phyloP scores from a whole-genome alignment of 2,797 vertebrate genomes.

The Hemibagrus guttatus region DNA sequence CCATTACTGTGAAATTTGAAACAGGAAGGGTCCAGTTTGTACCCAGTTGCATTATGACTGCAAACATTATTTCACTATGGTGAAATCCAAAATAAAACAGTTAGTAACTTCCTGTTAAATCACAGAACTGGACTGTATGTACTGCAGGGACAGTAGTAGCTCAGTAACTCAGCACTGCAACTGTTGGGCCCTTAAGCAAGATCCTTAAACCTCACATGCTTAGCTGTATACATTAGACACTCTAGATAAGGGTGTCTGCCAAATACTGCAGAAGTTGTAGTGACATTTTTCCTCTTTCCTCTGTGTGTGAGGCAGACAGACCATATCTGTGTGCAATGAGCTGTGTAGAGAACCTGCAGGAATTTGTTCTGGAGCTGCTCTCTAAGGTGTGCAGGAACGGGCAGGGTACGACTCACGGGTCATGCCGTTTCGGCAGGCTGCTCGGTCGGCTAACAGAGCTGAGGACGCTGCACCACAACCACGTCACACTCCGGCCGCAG shows the following conservation, averaged over 20 bases:
- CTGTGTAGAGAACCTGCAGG: slow-evolving; percentile 90
- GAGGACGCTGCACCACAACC: slow-evolving; percentile 91
- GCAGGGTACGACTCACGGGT: slow-evolving; percentile 69
- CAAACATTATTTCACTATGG: background rate
- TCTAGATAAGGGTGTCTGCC: too few species aligned
- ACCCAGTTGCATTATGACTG: background rate
- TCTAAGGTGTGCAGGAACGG: slow-evolving; percentile 83
- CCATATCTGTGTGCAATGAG: slow-evolving; percentile 65
- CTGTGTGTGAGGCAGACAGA: slow-evolving; percentile 64
- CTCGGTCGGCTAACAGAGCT: slow-evolving; percentile 91
- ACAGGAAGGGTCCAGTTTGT: background rate
- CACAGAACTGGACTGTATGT: background rate
- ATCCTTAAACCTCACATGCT: too few species aligned
- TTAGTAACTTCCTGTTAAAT: background rate
- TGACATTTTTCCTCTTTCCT: background rate
- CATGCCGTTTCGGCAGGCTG: slow-evolving; percentile 89
- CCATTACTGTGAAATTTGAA: background rate
- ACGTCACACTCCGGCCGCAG: slow-evolving; percentile 74
- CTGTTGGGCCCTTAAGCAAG: too few species aligned
- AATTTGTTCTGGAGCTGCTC: slow-evolving; percentile 87
- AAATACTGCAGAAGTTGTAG: background rate
- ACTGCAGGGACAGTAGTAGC: too few species aligned
- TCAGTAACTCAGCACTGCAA: too few species aligned
- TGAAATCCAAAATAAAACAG: background rate
- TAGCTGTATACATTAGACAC: too few species aligned